Conservation (phyloP, 2,113 vertebrate species). For the Tragelaphus strepsiceros region DNA sequence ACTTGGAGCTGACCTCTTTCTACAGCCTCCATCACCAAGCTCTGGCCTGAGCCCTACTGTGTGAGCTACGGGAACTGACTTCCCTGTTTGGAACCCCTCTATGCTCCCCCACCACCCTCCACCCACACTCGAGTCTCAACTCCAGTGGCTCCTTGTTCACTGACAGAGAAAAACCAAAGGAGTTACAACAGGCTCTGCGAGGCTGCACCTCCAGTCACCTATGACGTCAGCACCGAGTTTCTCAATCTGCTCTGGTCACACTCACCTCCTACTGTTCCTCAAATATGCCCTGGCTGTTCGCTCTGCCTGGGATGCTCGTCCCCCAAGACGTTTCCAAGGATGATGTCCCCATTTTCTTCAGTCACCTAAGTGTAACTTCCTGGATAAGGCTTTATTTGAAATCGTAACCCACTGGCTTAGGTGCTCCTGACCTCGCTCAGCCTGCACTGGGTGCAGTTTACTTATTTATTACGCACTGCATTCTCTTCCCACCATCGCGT, state of each 20-base stretch:
- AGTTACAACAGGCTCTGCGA: fast-evolving
- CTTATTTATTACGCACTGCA: not conserved
- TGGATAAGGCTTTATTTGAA: not conserved
- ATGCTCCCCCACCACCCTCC: not conserved
- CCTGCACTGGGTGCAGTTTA: no score
- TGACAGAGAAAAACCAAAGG: not conserved
- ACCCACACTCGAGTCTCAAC: not conserved
- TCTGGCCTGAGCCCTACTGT: not conserved
- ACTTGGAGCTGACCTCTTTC: not conserved
- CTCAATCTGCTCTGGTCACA: not conserved
- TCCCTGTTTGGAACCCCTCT: not conserved
- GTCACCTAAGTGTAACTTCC: not conserved
- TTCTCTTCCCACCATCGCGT: not conserved
- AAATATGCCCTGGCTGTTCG: not conserved
- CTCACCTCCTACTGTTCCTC: not conserved
- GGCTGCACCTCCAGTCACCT: not conserved
- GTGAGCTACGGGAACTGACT: not conserved
- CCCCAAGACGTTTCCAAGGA: not conserved
- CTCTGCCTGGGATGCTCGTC: not conserved
- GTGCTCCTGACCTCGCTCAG: not conserved
- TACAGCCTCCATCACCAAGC: fast-evolving
- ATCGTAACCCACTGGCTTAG: no score
- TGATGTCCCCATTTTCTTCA: not conserved
- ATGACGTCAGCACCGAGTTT: not conserved
- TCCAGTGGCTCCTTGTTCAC: not conserved